phyloP scores from a whole-genome alignment of 2,888 invertebrate species.

The Strigamia maritima region DNA sequence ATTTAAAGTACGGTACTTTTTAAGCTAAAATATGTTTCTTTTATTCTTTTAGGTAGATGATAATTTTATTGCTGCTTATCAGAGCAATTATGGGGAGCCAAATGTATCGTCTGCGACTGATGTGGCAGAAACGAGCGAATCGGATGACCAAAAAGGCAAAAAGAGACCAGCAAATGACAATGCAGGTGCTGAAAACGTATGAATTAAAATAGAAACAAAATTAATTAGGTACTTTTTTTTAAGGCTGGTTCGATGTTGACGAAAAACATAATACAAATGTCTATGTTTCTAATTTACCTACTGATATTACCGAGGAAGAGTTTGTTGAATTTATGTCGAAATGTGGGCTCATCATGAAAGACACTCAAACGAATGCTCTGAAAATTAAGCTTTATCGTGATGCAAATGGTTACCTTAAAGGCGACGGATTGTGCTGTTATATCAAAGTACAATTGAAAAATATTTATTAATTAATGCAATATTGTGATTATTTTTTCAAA shows the following conservation, averaged over 20 bases:
- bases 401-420: slow-evolving; percentile 77
- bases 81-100: slow-evolving; percentile 63
- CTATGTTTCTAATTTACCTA: slow-evolving; percentile 88
- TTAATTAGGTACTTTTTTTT: background rate
- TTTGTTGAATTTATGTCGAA: slow-evolving; percentile 91
- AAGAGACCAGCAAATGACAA: background rate
- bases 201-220: background rate
- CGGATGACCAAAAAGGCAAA: background rate
- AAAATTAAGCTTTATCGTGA: slow-evolving; percentile 91
- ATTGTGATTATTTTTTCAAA: background rate
- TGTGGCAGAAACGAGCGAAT: background rate
- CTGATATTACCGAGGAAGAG: slow-evolving; percentile 81
- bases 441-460: slow-evolving; percentile 66
- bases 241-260: slow-evolving; percentile 88
- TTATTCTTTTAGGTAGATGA: slow-evolving; percentile 69
- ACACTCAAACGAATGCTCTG: slow-evolving; percentile 71
- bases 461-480: background rate
- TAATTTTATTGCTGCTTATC: slow-evolving; percentile 92
- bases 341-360: slow-evolving; percentile 90
- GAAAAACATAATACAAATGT: slow-evolving; percentile 89
- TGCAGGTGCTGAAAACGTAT: background rate
- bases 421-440: slow-evolving; percentile 94
- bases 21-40: no score
- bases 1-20: no score
- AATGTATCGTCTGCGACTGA: background rate